phyloP scores from a whole-genome alignment of 2,797 vertebrate genomes.

The Eutrigla gurnardus region DNA sequence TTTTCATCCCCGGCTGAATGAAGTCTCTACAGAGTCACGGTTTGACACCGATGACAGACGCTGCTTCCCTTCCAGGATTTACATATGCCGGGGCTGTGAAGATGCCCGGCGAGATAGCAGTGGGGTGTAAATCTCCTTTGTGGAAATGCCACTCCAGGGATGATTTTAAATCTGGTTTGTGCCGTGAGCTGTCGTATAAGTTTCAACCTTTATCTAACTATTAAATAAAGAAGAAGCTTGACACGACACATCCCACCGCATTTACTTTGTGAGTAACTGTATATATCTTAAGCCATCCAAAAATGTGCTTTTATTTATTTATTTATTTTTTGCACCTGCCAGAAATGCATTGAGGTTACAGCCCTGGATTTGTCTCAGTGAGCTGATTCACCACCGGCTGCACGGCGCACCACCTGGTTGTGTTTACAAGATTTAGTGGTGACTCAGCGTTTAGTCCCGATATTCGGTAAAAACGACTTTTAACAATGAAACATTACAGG shows the following conservation, averaged over 20 bases:
- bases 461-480: conserved; percentile 16
- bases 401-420: background rate
- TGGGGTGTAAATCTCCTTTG: conserved; percentile 59
- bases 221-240: conserved; percentile 11
- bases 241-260: conserved; percentile 20
- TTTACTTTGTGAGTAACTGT: conserved; percentile 11
- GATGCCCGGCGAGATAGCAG: conserved; percentile 48
- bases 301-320: conserved; percentile 4
- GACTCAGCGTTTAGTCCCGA: conserved; percentile 20
- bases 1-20: conserved; percentile 49
- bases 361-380: conserved; percentile 20
- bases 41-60: conserved; percentile 70
- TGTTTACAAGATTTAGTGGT: conserved; percentile 20
- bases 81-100: conserved; percentile 51
- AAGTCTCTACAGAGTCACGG: conserved; percentile 52
- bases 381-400: conserved; percentile 24
- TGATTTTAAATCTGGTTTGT: conserved; percentile 49
- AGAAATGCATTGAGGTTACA: conserved; percentile 32
- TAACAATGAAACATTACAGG: conserved; percentile 6
- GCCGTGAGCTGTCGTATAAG: conserved; percentile 38
- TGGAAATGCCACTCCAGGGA: conserved; percentile 34
- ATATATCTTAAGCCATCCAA: background rate
- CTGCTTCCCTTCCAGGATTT: conserved; percentile 68
- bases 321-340: conserved; percentile 22
- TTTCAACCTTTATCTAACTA: conserved; percentile 42